Evolutionary conservation across 2,888 invertebrate genomes (phyloP).

Genomic region (Tromatobia lineatoria): DNA sequence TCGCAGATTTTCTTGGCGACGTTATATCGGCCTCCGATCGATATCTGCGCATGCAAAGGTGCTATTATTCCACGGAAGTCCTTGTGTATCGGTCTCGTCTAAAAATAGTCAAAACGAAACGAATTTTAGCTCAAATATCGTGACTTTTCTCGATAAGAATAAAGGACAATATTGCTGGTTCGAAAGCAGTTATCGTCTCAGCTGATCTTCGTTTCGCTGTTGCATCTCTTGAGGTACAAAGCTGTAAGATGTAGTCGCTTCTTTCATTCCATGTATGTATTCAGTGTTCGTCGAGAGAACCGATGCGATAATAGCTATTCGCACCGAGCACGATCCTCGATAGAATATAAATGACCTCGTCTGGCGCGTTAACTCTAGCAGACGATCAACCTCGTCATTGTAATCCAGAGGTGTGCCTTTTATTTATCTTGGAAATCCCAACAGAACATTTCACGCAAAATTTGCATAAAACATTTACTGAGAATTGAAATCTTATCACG

Average conservation of each 20-base stretch:
- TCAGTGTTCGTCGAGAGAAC: slow-evolving; percentile 41
- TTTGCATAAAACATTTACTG: neutral
- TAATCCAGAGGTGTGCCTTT: slow-evolving; percentile 38
- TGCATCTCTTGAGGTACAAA: neutral
- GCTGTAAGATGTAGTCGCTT: neutral
- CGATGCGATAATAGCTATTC: slow-evolving; percentile 57
- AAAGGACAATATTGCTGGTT: neutral
- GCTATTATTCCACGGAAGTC: neutral
- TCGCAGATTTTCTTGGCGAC: slow-evolving; percentile 3
- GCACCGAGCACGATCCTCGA: slow-evolving; percentile 34
- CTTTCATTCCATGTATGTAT: slow-evolving; percentile 14
- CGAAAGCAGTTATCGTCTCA: slow-evolving; percentile 14
- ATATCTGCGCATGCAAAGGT: neutral
- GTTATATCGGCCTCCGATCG: slow-evolving; percentile 7
- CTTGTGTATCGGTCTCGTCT: slow-evolving; percentile 10
- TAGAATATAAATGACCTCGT: slow-evolving; percentile 64
- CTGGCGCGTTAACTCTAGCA: slow-evolving; percentile 56
- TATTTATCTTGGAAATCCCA: slow-evolving; percentile 13
- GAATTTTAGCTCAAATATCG: neutral
- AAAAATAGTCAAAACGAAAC: neutral
- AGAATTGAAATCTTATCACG: neutral
- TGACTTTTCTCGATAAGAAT: neutral
- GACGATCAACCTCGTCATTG: slow-evolving; percentile 51
- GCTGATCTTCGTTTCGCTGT: slow-evolving; percentile 6
- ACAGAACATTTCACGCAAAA: neutral